Base-by-base conservation (phyloP, 2,113 vertebrate species). In the Anguilla rostrata region DNA sequence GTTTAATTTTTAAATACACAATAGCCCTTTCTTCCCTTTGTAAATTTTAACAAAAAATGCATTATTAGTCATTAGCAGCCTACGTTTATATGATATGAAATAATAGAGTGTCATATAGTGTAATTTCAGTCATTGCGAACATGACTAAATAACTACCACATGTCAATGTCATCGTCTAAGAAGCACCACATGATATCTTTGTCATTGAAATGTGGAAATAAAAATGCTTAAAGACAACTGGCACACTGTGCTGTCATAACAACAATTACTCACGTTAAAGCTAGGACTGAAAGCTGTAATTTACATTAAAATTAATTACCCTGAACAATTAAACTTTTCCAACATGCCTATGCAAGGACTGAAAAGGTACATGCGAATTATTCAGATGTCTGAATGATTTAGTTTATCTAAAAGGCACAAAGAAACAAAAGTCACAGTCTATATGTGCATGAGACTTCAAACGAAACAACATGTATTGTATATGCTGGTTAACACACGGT, bases 181-280 rank as follows among this genome's bases (percentile, higher is more conserved):
- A 94, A 92, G 95, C 94, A 90, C 95, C 90, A 93, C 95, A 96
- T 96, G 95, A 96, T 96, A 96, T 96, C 95, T 96, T 96, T 96
- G 95, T 96, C 95, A 92, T 94, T 93, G 84, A 93, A 94, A 92
- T 93, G 94, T 94, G 91, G 93, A 91, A 95, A 94, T 94, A 82
- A 86, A 86, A 92, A 91, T 86, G 91, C 91, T 90, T 91, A 91
- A 93, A 94, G 94, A 95, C 93, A 94, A 93, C 91, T 91, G 87
- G 91, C 91, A 90, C 87, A 88, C 90, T 82, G 75, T 88, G 90
- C 90, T 95, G 95, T 96, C 95, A 96, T 92, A 96, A 96, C 95
- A 96, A 90, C 94, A 86, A 91, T 92, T 91, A 90, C 92, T 89
- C 88, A 88, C 88, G 82, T 92, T 81, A 90, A 78, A 87, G 39